phyloP scores from a whole-genome alignment of 2,888 invertebrate genomes.

The Hypselothyrea guttata region DNA sequence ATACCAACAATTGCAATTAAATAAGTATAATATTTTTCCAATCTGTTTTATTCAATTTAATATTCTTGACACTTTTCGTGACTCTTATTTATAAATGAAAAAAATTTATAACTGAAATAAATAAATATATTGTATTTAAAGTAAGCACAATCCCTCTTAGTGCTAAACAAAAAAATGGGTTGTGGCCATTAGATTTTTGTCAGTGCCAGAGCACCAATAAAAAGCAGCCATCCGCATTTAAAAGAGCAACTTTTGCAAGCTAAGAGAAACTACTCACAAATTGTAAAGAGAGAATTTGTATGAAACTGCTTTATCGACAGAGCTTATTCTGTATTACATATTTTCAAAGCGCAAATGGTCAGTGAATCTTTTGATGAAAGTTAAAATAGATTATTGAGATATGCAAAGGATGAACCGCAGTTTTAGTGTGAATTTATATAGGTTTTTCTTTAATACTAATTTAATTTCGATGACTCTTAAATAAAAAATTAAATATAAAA shows the following conservation, averaged over 20 bases:
- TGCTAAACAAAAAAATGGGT: conserved; percentile 37
- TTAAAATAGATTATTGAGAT: neutral
- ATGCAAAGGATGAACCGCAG: conserved; percentile 26
- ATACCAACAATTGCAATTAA: too few relatives aligned
- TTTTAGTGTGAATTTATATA: too few relatives aligned
- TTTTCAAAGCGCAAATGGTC: conserved; percentile 5
- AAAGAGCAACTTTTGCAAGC: neutral
- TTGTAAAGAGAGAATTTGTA: conserved; percentile 20
- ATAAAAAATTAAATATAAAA: too few relatives aligned
- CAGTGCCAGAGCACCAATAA: conserved; percentile 49
- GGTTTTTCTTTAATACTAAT: conserved; percentile 10
- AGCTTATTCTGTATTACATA: neutral
- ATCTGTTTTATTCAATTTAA: too few relatives aligned
- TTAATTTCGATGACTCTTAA: neutral
- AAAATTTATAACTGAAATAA: neutral
- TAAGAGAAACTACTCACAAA: conserved; percentile 21
- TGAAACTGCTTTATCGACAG: conserved; percentile 51
- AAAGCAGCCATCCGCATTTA: conserved; percentile 13
- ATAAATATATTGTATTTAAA: neutral
- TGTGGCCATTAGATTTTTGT: conserved; percentile 39
- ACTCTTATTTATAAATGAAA: neutral
- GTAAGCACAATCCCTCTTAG: neutral
- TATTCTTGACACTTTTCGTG: too few relatives aligned
- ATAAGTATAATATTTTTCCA: too few relatives aligned
- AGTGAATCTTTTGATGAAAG: conserved; percentile 12